Base-by-base conservation (phyloP, 2,113 vertebrate genomes). In the Seriola rivoliana region DNA sequence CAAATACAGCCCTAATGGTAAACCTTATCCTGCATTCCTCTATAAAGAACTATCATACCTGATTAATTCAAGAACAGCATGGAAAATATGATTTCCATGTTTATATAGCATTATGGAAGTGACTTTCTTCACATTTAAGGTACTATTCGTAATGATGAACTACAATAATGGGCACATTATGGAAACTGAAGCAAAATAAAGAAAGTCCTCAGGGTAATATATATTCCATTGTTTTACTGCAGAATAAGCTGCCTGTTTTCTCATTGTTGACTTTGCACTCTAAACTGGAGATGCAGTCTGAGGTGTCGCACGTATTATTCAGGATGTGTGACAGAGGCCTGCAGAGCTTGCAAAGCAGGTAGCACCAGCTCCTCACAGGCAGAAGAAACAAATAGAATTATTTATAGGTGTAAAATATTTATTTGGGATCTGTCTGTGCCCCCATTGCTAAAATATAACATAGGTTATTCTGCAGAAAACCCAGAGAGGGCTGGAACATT, bases 331-430 rank as follows among this genome's bases (percentile, higher is more conserved):
- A 80, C 72, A 82, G 52, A 73, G 85, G 81, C 79, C 79, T 89
- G 88, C 88, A 83, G 81, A 69, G 84, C 84, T 78, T 88, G 81
- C 85, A 92, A 80, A 85, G 83, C 66, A 90, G 82, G 81, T 84
- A 92, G 63, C 62, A 62, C 63, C 66, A 48, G 66, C 46, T 85
- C 75, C 60, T 77, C n/a, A 8, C 83, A 76, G 71, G 63, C 75
- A 69, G 68, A 71, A 55, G 70, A 78, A 92, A 94, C 89, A 91
- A 91, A 92, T 65, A 64, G 88, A 95, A 94, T 94, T 93, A 94
- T 94, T 95, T 90, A 95, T 90, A 80, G 52, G 83, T 80, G 78
- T 94, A 81, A 94, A 94, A 95, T 92, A 93, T 95, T 90, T 91
- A 95, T 93, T 80, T 80, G 80, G 83, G 71, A 91, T 89, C 69